These are phyloP conservation scores for Sebastes steindachneri DNA, from an alignment of 2,797 vertebrate species.

Conservation along the genomic window DNA sequence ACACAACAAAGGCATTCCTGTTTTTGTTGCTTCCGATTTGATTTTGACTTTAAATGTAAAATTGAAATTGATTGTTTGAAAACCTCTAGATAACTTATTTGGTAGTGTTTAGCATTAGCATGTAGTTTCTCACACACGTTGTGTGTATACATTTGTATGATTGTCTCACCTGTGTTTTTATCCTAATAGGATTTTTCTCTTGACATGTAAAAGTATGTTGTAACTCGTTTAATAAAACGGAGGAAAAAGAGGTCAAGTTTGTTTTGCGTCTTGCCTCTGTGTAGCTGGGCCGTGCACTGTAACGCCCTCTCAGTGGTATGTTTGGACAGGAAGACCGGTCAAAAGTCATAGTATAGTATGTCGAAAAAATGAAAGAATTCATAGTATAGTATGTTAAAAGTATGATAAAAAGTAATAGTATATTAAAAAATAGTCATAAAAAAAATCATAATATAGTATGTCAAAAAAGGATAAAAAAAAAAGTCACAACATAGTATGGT, in stretches of 20 bases:
- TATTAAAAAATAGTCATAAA: too few relatives aligned
- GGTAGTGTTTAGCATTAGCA: constrained; percentile 7
- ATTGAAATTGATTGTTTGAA: constrained; percentile 8
- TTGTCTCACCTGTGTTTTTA: constrained; percentile 25
- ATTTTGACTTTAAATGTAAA: constrained; percentile 28
- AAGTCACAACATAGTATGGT: too few relatives aligned
- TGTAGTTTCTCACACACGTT: constrained; percentile 20
- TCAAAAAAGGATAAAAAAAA: too few relatives aligned
- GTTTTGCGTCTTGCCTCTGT: background rate
- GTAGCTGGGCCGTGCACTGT: background rate
- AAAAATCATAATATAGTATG: too few relatives aligned
- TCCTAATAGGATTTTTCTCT: constrained; percentile 2
- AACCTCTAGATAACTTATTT: constrained; percentile 43
- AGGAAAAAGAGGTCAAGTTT: background rate
- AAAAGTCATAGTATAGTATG: too few relatives aligned
- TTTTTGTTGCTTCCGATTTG: constrained; percentile 49
- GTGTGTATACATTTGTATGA: background rate
- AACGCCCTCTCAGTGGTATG: background rate
- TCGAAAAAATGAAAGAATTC: too few relatives aligned
- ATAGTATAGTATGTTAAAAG: too few relatives aligned
- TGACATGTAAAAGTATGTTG: constrained; percentile 49
- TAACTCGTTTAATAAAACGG: constrained; percentile 56
- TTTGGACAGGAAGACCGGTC: background rate
- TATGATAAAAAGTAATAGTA: too few relatives aligned
- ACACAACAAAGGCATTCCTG: constrained; percentile 13